These are phyloP conservation scores for Schizopygopsis pylzovi DNA, from an alignment of 2,797 vertebrate species.

Conservation along the genomic window DNA sequence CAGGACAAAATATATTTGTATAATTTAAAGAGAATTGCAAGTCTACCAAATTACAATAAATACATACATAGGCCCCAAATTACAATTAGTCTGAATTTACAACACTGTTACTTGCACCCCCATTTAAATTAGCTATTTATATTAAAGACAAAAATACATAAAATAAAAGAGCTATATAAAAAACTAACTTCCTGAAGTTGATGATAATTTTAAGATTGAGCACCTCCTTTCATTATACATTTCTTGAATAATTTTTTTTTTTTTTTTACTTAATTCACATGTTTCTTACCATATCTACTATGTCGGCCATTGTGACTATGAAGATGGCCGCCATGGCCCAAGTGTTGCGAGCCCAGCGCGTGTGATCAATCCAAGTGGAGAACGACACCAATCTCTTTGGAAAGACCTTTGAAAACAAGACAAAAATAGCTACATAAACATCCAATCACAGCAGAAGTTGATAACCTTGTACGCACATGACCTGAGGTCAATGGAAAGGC, in stretches of 20 bases:
- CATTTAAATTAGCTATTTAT: neutral
- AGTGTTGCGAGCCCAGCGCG: slow-evolving; percentile 94
- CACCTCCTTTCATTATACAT: neutral
- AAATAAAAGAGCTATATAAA: too few species aligned
- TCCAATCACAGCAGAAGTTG: neutral
- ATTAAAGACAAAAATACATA: too few species aligned
- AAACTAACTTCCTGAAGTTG: neutral
- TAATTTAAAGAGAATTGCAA: too few species aligned
- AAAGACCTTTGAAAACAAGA: slow-evolving; percentile 80
- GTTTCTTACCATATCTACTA: slow-evolving; percentile 88
- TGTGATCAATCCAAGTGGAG: slow-evolving; percentile 95
- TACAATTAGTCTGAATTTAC: too few species aligned
- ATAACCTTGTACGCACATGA: neutral
- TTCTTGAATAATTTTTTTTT: too few species aligned
- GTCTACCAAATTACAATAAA: too few species aligned
- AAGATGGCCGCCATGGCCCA: slow-evolving; percentile 97
- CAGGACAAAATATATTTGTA: neutral
- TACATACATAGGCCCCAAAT: too few species aligned
- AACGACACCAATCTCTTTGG: slow-evolving; percentile 93
- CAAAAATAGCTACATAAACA: slow-evolving; percentile 20
- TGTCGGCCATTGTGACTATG: slow-evolving; percentile 89
- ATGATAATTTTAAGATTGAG: neutral
- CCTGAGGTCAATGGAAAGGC: slow-evolving; percentile 17
- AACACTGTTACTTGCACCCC: neutral
- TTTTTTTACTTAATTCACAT: neutral